Evolutionary conservation across 2,113 vertebrate genomes (phyloP).

Genomic region (Ailurus styani): DNA sequence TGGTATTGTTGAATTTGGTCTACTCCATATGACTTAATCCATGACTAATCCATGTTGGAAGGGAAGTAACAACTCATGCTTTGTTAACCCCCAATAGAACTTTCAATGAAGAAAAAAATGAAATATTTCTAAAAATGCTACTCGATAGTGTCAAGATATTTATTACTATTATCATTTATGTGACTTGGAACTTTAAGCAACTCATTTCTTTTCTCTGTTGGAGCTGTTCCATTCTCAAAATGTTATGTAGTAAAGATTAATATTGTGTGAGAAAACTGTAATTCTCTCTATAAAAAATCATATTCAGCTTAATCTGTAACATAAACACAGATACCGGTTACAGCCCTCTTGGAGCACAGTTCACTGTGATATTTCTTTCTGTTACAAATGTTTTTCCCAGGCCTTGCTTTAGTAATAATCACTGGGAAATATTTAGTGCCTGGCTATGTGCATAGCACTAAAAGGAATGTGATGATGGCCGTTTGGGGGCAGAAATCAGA

Average conservation of each 20-base stretch:
- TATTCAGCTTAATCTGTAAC: constrained; percentile 12
- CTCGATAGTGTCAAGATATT: background rate
- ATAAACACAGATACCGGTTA: background rate
- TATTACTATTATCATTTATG: background rate
- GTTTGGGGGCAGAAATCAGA: background rate
- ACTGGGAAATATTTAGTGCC: constrained; percentile 21
- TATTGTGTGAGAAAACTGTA: background rate
- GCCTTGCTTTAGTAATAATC: constrained; percentile 16
- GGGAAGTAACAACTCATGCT: constrained; percentile 14
- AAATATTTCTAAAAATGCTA: constrained; percentile 30
- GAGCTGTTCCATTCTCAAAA: background rate
- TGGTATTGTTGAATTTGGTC: background rate
- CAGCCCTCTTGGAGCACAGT: background rate
- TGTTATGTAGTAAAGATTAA: constrained; percentile 1
- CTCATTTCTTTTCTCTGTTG: constrained; percentile 15
- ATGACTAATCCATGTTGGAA: constrained; percentile 17
- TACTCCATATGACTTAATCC: constrained; percentile 3
- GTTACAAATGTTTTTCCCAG: constrained; percentile 43
- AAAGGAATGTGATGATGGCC: constrained; percentile 32
- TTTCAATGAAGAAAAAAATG: constrained; percentile 2
- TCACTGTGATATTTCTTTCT: background rate
- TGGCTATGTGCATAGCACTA: background rate
- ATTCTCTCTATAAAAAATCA: constrained; percentile 14
- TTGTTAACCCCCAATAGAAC: background rate
- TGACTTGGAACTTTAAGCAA: background rate